phyloP scores from a whole-genome alignment of 1,140 invertebrate species.

The Sinella curviseta region DNA sequence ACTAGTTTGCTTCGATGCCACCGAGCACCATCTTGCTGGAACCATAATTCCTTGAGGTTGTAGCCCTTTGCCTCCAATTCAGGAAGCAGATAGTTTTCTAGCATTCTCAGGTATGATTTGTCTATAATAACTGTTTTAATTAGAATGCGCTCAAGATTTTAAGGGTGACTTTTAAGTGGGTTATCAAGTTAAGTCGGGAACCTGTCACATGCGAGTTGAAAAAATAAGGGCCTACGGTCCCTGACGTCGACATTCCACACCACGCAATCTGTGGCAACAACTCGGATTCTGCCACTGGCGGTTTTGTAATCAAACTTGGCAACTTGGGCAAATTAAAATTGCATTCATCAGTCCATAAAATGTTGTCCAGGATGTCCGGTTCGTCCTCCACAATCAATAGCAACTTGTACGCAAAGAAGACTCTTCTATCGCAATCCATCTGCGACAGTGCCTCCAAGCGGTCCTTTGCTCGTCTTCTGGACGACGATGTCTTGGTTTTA shows the following conservation, averaged over 20 bases:
- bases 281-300: constrained; percentile 33
- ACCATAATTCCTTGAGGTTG: constrained; percentile 31
- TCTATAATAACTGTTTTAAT: constrained; percentile 15
- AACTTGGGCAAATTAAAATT: constrained; percentile 34
- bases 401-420: constrained; percentile 33
- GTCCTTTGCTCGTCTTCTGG: neutral
- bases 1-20: constrained; percentile 29
- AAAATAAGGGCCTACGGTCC: constrained; percentile 47
- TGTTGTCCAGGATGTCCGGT: constrained; percentile 25
- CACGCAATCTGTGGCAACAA: constrained; percentile 44
- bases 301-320: neutral
- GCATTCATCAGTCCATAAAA: constrained; percentile 48
- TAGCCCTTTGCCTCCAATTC: constrained; percentile 34
- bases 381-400: constrained; percentile 35
- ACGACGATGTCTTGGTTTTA: too few species aligned
- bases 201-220: constrained; percentile 48
- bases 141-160: neutral
- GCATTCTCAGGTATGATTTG: constrained; percentile 40
- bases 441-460: constrained; percentile 32
- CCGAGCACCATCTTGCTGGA: constrained; percentile 46
- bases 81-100: constrained; percentile 37
- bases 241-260: constrained; percentile 41
- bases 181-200: neutral
- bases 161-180: neutral
- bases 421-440: constrained; percentile 30